Base-by-base conservation (phyloP, 1,140 invertebrate genomes). In the Apis florea region DNA sequence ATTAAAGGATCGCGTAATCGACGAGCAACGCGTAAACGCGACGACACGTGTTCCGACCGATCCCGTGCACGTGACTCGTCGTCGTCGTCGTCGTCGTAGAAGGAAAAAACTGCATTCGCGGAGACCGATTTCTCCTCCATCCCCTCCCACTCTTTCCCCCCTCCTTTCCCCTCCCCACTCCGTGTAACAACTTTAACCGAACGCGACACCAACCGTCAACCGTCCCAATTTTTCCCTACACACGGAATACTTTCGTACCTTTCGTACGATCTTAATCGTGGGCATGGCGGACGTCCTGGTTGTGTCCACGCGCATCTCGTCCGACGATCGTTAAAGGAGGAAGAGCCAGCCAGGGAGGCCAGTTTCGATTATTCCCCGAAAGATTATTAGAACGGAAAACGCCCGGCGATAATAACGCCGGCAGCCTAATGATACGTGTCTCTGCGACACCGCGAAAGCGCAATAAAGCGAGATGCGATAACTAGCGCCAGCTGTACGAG, bases 251-350 rank as follows among this genome's bases (percentile, higher is more conserved):
- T 21, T n/a, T 24, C 77, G 82, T 81, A 85, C 84, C 84, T 85
- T 85, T 64, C 84, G 84, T 64, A 85, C 84, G 78, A 85, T 84
- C 63, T 26, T 85, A 58, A 85, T 76, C 21, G 53, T 51, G n/a
- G 83, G 71, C 72, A 80, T 85, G 17, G 26, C 21, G 19, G 58
- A 47, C 6, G 49, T 1, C 58, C 26, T 24, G 1, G 24, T 8
- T 13, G 26, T 12, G 15, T 64, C 58, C 59, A 61, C 56, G 77
- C 67, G 77, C 77, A 79, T 71, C 26, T 70, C 31, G 47, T 58
- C 1, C 17, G 21, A 47, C 2, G 21, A 47, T 67, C 11, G 1
- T 40, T 40, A 40, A 40, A 40, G 31, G 4, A 40, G 31, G 31
- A 40, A 6, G 13, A 2, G 5, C 10, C 5, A 59, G 47, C 24